These are phyloP conservation scores for Rhynchotus rufescens DNA, from an alignment of 2,797 vertebrate species.

Conservation along the genomic window DNA sequence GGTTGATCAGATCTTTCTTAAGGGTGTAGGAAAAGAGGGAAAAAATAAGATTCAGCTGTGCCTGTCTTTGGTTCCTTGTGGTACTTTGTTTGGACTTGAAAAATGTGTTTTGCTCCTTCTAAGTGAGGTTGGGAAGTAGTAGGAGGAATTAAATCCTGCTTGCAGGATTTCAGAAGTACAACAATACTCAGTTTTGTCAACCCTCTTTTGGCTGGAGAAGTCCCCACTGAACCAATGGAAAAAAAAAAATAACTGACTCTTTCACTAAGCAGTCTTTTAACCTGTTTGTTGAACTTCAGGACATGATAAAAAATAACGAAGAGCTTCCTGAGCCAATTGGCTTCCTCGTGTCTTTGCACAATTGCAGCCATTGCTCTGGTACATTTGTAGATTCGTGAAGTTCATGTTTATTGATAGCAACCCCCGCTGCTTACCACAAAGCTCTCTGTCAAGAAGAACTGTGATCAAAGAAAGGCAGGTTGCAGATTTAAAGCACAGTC, in stretches of 20 bases:
- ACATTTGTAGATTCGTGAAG: neutral
- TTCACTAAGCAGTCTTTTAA: neutral
- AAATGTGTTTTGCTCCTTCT: neutral
- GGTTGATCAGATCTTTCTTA: neutral
- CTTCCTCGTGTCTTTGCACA: neutral
- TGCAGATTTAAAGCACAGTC: neutral
- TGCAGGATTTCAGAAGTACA: neutral
- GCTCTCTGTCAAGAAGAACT: neutral
- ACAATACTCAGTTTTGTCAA: neutral
- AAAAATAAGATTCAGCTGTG: neutral
- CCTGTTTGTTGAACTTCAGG: neutral
- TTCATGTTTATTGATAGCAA: neutral
- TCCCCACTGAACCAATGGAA: neutral
- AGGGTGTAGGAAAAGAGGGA: neutral
- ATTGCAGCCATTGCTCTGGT: neutral
- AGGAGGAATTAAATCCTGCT: neutral
- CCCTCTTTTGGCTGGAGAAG: neutral
- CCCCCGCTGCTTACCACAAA: neutral
- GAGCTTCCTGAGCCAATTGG: neutral
- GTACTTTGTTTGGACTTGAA: rapidly evolving
- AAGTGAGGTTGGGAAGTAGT: neutral
- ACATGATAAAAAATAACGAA: neutral
- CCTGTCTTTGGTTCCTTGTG: neutral
- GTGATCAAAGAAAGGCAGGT: neutral
- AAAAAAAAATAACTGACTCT: neutral